Base-by-base conservation (phyloP, 1,140 invertebrate genomes). In the Hylyphantes graminicola region DNA sequence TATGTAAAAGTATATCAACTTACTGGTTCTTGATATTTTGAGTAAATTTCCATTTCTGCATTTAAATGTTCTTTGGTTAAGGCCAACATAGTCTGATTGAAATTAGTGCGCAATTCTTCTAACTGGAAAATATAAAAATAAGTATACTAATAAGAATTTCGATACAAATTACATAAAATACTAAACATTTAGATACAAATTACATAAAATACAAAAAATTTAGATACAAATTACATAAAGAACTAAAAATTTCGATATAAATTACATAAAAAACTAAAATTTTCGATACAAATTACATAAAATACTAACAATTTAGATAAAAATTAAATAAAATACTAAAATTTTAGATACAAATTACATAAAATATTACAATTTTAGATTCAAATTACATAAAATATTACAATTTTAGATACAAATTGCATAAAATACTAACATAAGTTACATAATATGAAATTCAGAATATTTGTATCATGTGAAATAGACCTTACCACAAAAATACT, bases 11-110 rank as follows among this genome's bases (percentile, higher is more conserved):
- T 64, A n/a, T n/a, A 9, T 64, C 21, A 35, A 85, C 85, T 79
- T 84, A 92, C 91, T 85, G 92, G 91, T 82, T 96, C 94, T 88
- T 96, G 94, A 89, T 97, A 97, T 87, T 95, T 95, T 88, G 96
- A 93, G 61, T 94, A 92, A 53, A 97, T 88, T 86, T 96, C 95
- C 21, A 93, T 92, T 89, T 97, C 96, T 70, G 93, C 92, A 54
- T 92, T 89, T 0, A 93, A 92, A 68, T 95, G 94, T 72, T 95
- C 94, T 51, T 92, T 92, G 87, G 92, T 92, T 17, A 94, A 90
- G 0, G 92, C 90, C 15, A 95, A 89, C 87, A 94, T 89, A 17
- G 92, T 91, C 85, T 94, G 93, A 15, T 93, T 93, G 84, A 94
- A 93, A 86, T 92, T 93, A 85, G 93, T 86, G 76, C 89, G 88